Evolutionary conservation across 2,797 vertebrate species (phyloP), one percentile per base, ranked within the genome.

Genomic region (Poecilia picta): DNA sequence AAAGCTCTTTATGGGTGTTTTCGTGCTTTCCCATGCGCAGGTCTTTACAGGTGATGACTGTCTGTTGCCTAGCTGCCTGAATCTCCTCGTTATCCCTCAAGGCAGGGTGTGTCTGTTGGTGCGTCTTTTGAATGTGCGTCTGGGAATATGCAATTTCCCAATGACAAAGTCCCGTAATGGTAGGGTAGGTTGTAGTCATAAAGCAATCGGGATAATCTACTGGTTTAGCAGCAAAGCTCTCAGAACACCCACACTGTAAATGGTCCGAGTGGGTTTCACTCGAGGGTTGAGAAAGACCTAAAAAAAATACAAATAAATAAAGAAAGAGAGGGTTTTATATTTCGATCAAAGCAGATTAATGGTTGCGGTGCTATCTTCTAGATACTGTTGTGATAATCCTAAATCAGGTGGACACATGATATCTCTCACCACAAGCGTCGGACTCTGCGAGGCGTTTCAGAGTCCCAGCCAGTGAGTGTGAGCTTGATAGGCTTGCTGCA

Each of bases 81-180:
- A 73, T 20, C 78, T 79, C 88, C 77, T 11, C 6, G 46, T 73
- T 78, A 72, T 51, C 77, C 89, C 83, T 76, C 12, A 0, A 82
- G 90, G 73, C 0, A 16, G 87, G 89, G 92, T 84, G 90, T 91
- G 89, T 89, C 76, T 83, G 57, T 41, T 71, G 64, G 71, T 93
- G 73, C 12, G 13, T 74, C 33, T 55, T 55, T 36, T 55, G 73
- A 20, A 31, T 75, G 87, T 86, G 84, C 89, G 89, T 89, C 85
- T 91, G 91, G 85, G 89, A 93, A 90, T 86, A 90, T 89, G 87
- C 72, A 81, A 89, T 90, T 91, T 92, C 85, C 59, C 87, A 84
- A 83, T 92, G 84, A 94, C 87, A 93, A 87, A 94, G 89, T 78
- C 23, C 47, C 1, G 31, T 94, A 95, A 95, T 94, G 84, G 90